A percentile compares a stretch with the other conserved stretches of the same genome.
phyloP scores from a whole-genome alignment of 2,888 invertebrate species.

The Lycocerus yunnanus region DNA sequence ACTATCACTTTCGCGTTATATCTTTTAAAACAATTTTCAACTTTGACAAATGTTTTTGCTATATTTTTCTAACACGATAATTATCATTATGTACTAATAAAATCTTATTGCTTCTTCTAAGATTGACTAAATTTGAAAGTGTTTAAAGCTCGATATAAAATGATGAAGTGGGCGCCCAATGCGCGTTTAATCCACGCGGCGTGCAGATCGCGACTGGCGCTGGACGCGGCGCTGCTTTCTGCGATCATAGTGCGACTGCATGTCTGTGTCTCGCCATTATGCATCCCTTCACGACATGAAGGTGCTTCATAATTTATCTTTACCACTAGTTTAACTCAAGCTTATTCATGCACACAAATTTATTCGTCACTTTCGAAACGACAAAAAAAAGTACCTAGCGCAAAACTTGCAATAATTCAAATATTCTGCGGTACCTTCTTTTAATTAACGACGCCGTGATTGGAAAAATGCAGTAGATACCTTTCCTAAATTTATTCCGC shows the following conservation, averaged over 20 bases:
- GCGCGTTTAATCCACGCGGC: slow-evolving; percentile 37
- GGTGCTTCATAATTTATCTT: slow-evolving; percentile 22
- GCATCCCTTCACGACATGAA: slow-evolving; percentile 19
- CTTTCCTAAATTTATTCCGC: not conserved
- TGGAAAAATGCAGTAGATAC: not conserved
- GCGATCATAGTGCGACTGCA: slow-evolving; percentile 26
- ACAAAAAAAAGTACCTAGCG: not conserved
- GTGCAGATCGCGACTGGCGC: slow-evolving; percentile 38
- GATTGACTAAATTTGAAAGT: slow-evolving; percentile 12
- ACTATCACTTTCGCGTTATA: slow-evolving; percentile 23
- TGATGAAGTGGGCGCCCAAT: slow-evolving; percentile 23
- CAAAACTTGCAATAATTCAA: not conserved
- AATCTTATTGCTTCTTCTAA: slow-evolving; percentile 1
- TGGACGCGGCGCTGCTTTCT: slow-evolving; percentile 25
- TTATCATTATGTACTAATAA: slow-evolving; percentile 2
- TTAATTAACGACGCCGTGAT: not conserved
- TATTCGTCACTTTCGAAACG: not conserved
- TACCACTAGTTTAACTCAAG: slow-evolving; percentile 1
- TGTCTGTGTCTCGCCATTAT: slow-evolving; percentile 27
- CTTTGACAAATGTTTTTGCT: not conserved
- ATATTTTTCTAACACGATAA: not conserved
- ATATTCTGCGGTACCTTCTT: not conserved
- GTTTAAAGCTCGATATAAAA: slow-evolving; percentile 22
- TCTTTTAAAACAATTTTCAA: slow-evolving; percentile 12
- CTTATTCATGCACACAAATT: not conserved